A percentile compares a stretch with the other conserved stretches of the same genome.
These are phyloP conservation scores for Himalopsyche tibetana DNA, from an alignment of 2,888 invertebrate genomes.

Conservation along the genomic window DNA sequence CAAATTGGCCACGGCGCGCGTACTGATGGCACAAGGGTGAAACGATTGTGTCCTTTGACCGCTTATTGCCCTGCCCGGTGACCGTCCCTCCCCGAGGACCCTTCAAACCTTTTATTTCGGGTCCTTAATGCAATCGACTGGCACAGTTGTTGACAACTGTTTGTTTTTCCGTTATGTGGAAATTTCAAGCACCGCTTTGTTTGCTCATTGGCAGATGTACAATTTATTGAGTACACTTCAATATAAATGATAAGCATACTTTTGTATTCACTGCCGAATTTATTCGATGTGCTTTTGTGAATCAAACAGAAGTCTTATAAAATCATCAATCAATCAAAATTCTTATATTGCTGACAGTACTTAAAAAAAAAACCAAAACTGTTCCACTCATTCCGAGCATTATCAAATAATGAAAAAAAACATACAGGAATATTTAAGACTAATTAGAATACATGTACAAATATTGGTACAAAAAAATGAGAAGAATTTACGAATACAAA, in stretches of 20 bases:
- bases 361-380: too few species aligned
- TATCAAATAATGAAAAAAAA: too few species aligned
- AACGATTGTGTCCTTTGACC: slow-evolving; percentile 34
- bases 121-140: slow-evolving; percentile 34
- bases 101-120: slow-evolving; percentile 34
- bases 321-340: too few species aligned
- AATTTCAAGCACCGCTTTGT: slow-evolving; percentile 8
- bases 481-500: too few species aligned
- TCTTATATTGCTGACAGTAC: too few species aligned
- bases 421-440: too few species aligned
- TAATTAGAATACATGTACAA: too few species aligned
- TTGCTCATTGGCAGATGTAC: slow-evolving; percentile 22
- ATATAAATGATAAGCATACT: background rate
- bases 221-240: background rate
- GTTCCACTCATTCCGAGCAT: too few species aligned
- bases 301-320: too few species aligned
- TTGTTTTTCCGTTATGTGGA: slow-evolving; percentile 30
- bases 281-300: background rate
- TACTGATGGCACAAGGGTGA: slow-evolving; percentile 34
- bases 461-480: too few species aligned
- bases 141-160: slow-evolving; percentile 15
- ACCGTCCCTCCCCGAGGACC: slow-evolving; percentile 9
- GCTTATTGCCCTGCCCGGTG: slow-evolving; percentile 23
- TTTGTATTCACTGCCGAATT: background rate
- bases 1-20: slow-evolving; percentile 5